Evolutionary conservation across 2,888 invertebrate species (phyloP), one percentile per base, ranked within the genome.

Genomic region (Drosophila mettleri): DNA sequence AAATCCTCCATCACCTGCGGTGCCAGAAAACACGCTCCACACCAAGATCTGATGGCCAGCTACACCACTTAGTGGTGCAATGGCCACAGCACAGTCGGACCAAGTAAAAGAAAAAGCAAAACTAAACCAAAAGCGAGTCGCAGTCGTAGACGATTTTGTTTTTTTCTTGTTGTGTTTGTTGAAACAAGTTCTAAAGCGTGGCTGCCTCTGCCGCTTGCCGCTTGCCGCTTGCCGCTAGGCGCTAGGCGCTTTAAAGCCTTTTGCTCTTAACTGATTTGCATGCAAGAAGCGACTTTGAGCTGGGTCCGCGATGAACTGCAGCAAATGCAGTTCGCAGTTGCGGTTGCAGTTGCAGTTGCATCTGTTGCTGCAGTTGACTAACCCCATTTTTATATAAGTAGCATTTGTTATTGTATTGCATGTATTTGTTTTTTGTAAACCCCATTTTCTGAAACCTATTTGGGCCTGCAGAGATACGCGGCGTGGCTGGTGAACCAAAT

Each of bases 401-500:
- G 34, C 29, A 18, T 67, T 45, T 45, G 45, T 45, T 45, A 45
- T 45, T 36, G 31, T 20, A 59, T 45, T 36, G 31, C n/a, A 59
- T 59, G 29, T 65, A 31, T 61, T 58, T 65, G 20, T 54, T 62
- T 54, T 62, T 55, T 58, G 78, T 80, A 78, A 78, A 51, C 75
- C 63, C 64, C 84, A 69, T 71, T 48, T 60, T 60, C 55, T 53
- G 61, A 59, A 57, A 60, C 54, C 58, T 59, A 63, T 64, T 70
- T 76, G 53, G 53, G 55, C 39, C 48, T 61, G 64, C 68, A 92
- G 92, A 92, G 88, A 92, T 92, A 73, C 92, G 90, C 80, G 89
- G 90, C 63, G 89, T 92, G 63, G 91, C 92, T 63, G 92, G 92
- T 67, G 92, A 92, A 85, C 92, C 92, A 69, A 91, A 92, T 85